Conservation (phyloP, 2,888 invertebrate genomes). For the Ephialtes manifestator region DNA sequence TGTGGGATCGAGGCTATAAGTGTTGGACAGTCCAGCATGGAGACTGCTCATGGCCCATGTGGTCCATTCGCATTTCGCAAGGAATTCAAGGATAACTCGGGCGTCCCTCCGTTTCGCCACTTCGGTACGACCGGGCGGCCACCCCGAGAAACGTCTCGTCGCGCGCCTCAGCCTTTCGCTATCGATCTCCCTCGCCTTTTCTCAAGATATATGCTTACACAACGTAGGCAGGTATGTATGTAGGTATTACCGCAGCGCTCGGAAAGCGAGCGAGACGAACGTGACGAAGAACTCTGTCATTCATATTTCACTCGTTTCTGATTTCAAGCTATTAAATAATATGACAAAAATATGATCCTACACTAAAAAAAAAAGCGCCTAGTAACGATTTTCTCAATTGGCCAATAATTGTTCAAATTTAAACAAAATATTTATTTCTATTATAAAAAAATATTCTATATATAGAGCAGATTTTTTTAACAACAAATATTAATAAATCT, state of each 20-base stretch:
- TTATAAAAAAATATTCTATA: no score
- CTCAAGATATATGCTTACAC: not conserved
- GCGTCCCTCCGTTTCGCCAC: slow-evolving; percentile 59
- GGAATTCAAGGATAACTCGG: slow-evolving; percentile 77
- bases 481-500: no score
- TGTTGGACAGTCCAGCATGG: not conserved
- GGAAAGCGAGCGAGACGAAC: slow-evolving; percentile 30
- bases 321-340: not conserved
- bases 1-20: slow-evolving; percentile 47
- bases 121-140: slow-evolving; percentile 59
- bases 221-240: not conserved
- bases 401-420: no score
- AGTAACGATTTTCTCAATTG: no score
- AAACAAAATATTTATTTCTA: no score
- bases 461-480: no score
- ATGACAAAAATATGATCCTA: no score
- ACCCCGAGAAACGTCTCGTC: slow-evolving; percentile 41
- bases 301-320: slow-evolving; percentile 18
- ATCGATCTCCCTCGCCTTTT: slow-evolving; percentile 62
- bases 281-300: slow-evolving; percentile 6
- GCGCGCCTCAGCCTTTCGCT: slow-evolving; percentile 62
- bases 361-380: no score
- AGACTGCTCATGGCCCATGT: not conserved
- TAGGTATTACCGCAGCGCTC: slow-evolving; percentile 1
- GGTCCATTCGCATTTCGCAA: slow-evolving; percentile 76